Conservation (phyloP, 2,797 vertebrate genomes). For the Clarias pachynema region DNA sequence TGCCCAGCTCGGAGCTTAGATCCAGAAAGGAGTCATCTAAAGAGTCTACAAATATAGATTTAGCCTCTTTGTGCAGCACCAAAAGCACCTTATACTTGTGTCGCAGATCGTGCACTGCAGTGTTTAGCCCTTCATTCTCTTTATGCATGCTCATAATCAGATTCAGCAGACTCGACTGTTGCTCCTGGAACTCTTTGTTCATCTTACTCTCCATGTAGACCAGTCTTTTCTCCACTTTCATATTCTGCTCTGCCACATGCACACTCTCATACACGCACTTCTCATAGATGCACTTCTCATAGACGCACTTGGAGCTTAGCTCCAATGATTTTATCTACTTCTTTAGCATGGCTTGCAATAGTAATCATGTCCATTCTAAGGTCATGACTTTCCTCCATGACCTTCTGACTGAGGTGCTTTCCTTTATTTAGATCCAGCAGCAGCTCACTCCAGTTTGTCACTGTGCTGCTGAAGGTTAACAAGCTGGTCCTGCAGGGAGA, state of each 20-base stretch:
- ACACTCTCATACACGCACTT: constrained; percentile 64
- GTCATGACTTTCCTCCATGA: constrained; percentile 68
- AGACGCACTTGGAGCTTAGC: constrained; percentile 55
- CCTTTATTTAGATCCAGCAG: constrained; percentile 60
- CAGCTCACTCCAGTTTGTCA: constrained; percentile 69
- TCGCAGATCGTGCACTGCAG: constrained; percentile 73
- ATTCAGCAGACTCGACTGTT: constrained; percentile 51
- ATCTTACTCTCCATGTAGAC: constrained; percentile 63
- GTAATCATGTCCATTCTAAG: constrained; percentile 65
- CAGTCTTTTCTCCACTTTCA: constrained; percentile 64
- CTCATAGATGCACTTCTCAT: constrained; percentile 66
- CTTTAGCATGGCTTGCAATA: constrained; percentile 63
- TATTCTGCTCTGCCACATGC: constrained; percentile 63
- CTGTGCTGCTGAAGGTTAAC: constrained; percentile 74
- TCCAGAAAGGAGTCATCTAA: constrained; percentile 48
- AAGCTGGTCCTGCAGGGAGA: constrained; percentile 73
- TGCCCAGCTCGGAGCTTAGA: constrained; percentile 41
- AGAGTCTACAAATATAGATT: constrained; percentile 7
- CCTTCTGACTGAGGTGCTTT: constrained; percentile 65
- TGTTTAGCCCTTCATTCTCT: constrained; percentile 67
- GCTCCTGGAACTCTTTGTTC: constrained; percentile 55
- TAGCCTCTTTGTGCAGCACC: constrained; percentile 14
- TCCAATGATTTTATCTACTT: constrained; percentile 57
- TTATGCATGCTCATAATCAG: constrained; percentile 69
- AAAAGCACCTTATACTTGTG: constrained; percentile 64